phyloP scores from a whole-genome alignment of 30 jellyfish, hydroid and myxozoan species.

The Hydractinia echinata region DNA sequence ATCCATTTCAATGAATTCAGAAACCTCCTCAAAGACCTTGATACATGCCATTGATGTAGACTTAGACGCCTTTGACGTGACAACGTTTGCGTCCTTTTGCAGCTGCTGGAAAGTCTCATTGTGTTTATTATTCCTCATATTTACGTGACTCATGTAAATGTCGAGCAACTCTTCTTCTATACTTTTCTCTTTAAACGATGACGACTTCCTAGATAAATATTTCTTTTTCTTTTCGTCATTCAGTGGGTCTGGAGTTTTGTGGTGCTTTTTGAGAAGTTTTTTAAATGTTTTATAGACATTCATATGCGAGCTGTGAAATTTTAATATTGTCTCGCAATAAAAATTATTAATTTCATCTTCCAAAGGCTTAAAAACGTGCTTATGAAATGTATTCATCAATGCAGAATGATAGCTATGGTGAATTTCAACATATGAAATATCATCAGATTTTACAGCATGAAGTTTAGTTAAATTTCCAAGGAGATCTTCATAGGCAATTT shows the following conservation, averaged over 20 bases:
- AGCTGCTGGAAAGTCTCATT: background rate
- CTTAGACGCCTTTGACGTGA: background rate
- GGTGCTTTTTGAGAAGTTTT: no score
- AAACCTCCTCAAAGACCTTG: background rate
- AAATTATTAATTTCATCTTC: no score
- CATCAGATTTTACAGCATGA: no score
- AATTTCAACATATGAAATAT: no score
- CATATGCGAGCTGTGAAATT: no score
- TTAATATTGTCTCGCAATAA: no score
- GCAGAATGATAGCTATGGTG: no score
- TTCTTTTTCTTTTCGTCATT: background rate
- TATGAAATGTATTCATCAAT: no score
- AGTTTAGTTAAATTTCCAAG: no score
- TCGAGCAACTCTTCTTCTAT: conserved; percentile 1
- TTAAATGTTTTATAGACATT: no score
- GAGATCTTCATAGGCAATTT: no score
- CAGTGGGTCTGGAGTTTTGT: background rate
- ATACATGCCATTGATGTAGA: background rate
- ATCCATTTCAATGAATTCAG: background rate
- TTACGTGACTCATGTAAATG: background rate
- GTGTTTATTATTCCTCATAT: background rate
- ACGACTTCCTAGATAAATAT: background rate
- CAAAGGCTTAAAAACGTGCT: no score
- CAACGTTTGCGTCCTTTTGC: background rate
- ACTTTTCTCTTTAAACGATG: background rate